Evolutionary conservation across 2,113 vertebrate genomes (phyloP).

Genomic region (Bagarius yarrelli): DNA sequence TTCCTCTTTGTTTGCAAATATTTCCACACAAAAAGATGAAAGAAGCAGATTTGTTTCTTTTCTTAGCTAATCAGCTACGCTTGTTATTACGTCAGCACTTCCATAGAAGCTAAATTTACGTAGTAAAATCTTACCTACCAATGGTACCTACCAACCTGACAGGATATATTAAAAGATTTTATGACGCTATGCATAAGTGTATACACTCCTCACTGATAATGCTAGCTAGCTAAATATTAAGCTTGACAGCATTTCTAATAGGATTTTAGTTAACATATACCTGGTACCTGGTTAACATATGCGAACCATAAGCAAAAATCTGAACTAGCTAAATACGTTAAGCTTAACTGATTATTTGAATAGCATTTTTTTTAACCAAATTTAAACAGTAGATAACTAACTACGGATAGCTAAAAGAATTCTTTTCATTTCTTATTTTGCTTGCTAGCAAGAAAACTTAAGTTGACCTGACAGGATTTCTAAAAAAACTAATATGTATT

Average conservation of each 20-base stretch:
- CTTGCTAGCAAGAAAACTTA: not conserved
- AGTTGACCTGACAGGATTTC: not conserved
- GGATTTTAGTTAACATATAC: no score
- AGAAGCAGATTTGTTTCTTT: not conserved
- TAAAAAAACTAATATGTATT: not conserved
- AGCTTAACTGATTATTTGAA: no score
- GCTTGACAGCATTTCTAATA: no score
- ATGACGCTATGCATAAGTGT: not conserved
- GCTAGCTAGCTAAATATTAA: not conserved
- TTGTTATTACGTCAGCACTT: no score
- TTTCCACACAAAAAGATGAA: no score
- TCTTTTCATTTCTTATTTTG: not conserved
- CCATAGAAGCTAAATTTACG: no score
- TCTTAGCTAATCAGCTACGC: not conserved
- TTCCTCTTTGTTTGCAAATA: no score
- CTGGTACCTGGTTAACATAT: not conserved
- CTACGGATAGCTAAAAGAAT: not conserved
- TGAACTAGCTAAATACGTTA: no score
- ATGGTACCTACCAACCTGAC: not conserved
- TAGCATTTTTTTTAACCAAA: no score
- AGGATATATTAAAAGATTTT: not conserved
- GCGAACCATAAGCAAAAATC: no score
- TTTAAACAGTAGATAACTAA: no score
- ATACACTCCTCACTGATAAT: not conserved
- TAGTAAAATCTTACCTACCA: not conserved